phyloP scores from a whole-genome alignment of 2,888 invertebrate species.

The Argyra leucocephala region DNA sequence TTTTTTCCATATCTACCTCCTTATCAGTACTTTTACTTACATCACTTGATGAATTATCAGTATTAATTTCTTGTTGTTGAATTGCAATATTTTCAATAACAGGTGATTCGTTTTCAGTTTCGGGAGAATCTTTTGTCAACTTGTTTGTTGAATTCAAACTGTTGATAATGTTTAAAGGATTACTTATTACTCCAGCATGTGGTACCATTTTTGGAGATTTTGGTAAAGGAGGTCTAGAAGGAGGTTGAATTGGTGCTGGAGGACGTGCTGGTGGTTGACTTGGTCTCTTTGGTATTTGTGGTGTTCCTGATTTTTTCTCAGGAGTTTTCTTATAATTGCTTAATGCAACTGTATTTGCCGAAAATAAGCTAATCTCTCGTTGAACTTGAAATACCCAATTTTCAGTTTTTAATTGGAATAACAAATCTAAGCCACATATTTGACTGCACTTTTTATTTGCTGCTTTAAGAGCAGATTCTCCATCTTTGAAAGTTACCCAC shows the following conservation, averaged over 20 bases:
- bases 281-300: slow-evolving; percentile 44
- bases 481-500: slow-evolving; percentile 87
- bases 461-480: slow-evolving; percentile 75
- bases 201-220: slow-evolving; percentile 46
- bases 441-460: slow-evolving; percentile 49
- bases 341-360: slow-evolving; percentile 74
- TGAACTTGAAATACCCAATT: slow-evolving; percentile 76
- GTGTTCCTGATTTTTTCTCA: slow-evolving; percentile 43
- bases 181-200: slow-evolving; percentile 49
- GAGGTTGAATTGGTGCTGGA: slow-evolving; percentile 34
- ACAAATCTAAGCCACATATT: slow-evolving; percentile 57
- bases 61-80: slow-evolving; percentile 44
- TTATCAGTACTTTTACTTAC: background rate
- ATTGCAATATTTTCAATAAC: slow-evolving; percentile 50
- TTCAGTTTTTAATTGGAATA: slow-evolving; percentile 68
- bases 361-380: slow-evolving; percentile 73
- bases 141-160: slow-evolving; percentile 8
- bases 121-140: slow-evolving; percentile 30
- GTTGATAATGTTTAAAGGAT: background rate
- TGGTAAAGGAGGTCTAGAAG: slow-evolving; percentile 48
- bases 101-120: slow-evolving; percentile 36
- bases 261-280: slow-evolving; percentile 48
- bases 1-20: background rate
- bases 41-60: slow-evolving; percentile 45
- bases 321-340: slow-evolving; percentile 44